Evolutionary conservation across 2,113 vertebrate species (phyloP), one percentile per base, ranked within the genome.

Genomic region (Cebidichthys violaceus): DNA sequence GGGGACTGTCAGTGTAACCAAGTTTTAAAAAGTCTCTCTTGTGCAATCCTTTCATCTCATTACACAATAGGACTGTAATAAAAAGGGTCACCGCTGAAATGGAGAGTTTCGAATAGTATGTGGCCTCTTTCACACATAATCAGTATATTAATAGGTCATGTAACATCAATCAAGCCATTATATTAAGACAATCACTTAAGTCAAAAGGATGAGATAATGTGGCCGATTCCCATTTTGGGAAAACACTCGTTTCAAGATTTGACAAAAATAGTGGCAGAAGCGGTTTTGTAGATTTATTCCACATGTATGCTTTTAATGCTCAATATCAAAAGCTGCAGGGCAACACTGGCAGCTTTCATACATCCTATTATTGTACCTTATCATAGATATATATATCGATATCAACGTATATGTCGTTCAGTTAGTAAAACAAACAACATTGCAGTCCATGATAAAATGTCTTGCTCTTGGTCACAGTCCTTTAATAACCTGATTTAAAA

Each of bases 1-100:
- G 91, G 87, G 89, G 93, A 84, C 88, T 75, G 82, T 89, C 91
- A 88, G 87, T 70, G 89, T 92, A 94, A 93, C 93, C 92, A 88
- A 94, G 89, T 93, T 94, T 93, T 81, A 79, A 55, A 88, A 88
- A 67, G 77, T 61, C 70, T 89, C 85, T 86, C 85, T 87, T 82
- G 75, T 78, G 84, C 87, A 85, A 88, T 87, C 71, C 86, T 85
- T 92, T 92, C 83, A 90, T 89, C 73, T 89, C 72, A 73, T 89
- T 90, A 85, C 90, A 90, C 77, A 89, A 90, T 70, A 86, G 69
- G n/a, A 22, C 77, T 71, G 64, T 33, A 33, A 75, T 68, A 82
- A 80, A 90, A 81, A 82, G 84, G 84, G 77, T 70, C 77, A 81
- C 4, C 43, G 75, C 60, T 64, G 64, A 69, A 75, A 74, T 33